These are phyloP conservation scores for Linepithema humile DNA, from an alignment of 1,140 invertebrate species.

Conservation along the genomic window DNA sequence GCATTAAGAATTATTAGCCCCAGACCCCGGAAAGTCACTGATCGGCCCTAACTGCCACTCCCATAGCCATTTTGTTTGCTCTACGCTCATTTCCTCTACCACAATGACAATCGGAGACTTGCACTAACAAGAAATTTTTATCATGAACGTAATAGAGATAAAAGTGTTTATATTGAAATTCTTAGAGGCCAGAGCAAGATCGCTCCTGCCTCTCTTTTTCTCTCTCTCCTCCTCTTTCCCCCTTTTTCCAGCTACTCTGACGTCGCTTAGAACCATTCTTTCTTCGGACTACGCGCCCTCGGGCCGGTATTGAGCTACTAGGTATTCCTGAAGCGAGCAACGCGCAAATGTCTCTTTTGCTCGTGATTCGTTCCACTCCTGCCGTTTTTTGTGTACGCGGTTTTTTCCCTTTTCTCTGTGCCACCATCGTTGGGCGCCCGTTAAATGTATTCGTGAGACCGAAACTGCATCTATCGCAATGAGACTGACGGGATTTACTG, in stretches of 20 bases:
- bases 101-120: neutral
- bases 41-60: neutral
- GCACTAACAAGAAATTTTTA: slow-evolving; percentile 64
- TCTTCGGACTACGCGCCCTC: slow-evolving; percentile 49
- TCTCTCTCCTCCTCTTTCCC: neutral
- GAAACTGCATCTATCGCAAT: slow-evolving; percentile 32
- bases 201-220: neutral
- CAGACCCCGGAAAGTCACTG: neutral
- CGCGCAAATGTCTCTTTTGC: slow-evolving; percentile 61
- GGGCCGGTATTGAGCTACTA: slow-evolving; percentile 66
- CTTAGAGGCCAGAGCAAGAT: slow-evolving; percentile 38
- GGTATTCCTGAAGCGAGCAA: slow-evolving; percentile 69
- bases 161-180: slow-evolving; percentile 77
- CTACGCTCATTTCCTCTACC: neutral
- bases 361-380: slow-evolving; percentile 28
- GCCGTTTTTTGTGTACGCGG: slow-evolving; percentile 22
- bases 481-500: slow-evolving; percentile 44
- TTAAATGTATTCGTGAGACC: slow-evolving; percentile 61
- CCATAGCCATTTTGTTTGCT: neutral
- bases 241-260: slow-evolving; percentile 21
- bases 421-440: neutral
- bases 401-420: slow-evolving; percentile 9
- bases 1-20: neutral
- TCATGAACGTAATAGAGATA: slow-evolving; percentile 60
- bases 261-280: slow-evolving; percentile 63